A percentile compares a stretch with the other conserved stretches of the same genome.
Evolutionary conservation across 1,140 invertebrate genomes (phyloP).

Genomic region (Lucilia sericata): DNA sequence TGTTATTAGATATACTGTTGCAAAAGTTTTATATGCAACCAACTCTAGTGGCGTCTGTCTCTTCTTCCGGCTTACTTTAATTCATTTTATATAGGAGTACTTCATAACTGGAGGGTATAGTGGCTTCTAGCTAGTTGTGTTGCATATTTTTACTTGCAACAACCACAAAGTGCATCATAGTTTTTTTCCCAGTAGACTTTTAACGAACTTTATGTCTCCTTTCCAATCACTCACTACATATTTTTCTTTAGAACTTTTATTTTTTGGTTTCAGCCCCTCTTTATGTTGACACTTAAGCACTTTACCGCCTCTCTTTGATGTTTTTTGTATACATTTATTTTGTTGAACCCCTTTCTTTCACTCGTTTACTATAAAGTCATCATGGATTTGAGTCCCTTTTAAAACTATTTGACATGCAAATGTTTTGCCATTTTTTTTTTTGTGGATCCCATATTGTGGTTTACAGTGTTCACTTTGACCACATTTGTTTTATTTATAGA

Average conservation of each 20-base stretch:
- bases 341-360: background rate
- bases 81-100: too few relatives aligned
- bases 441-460: background rate
- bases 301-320: slow-evolving; percentile 30
- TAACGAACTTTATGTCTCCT: background rate
- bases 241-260: background rate
- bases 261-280: background rate
- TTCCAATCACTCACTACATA: background rate
- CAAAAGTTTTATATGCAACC: too few relatives aligned
- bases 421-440: background rate
- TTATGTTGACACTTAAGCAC: slow-evolving; percentile 37
- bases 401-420: slow-evolving; percentile 31
- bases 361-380: background rate
- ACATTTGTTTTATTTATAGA: slow-evolving; percentile 1
- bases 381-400: background rate
- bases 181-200: background rate
- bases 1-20: too few relatives aligned
- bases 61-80: too few relatives aligned
- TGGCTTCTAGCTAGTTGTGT: background rate
- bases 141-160: background rate
- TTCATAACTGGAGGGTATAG: too few relatives aligned
- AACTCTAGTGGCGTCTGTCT: too few relatives aligned
- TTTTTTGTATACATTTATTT: background rate
- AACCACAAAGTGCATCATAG: background rate
- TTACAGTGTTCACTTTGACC: background rate